These are phyloP conservation scores for Stomatorhinus ivindoensis DNA, from an alignment of 2,113 vertebrate species.

Conservation along the genomic window DNA sequence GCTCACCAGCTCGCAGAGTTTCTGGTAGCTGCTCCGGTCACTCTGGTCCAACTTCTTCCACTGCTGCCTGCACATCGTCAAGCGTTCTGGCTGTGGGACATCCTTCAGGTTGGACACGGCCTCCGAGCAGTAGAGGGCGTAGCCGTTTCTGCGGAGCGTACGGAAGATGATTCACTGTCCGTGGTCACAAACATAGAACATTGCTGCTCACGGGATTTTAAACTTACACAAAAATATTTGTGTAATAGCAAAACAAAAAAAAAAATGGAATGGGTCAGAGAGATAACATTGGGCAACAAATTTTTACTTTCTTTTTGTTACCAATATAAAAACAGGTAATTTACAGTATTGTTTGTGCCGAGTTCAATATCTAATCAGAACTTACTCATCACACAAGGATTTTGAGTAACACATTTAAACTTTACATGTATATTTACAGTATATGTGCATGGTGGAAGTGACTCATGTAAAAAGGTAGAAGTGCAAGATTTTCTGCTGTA, in stretches of 20 bases:
- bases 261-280: background rate
- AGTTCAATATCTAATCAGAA: too few species aligned
- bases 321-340: too few species aligned
- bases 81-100: constrained; percentile 88
- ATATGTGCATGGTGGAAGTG: too few species aligned
- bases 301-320: too few species aligned
- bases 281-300: too few species aligned
- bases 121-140: constrained; percentile 95
- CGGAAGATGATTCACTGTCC: background rate
- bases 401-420: too few species aligned
- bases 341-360: too few species aligned
- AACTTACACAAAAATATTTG: background rate
- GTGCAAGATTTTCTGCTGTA: too few species aligned
- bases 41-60: constrained; percentile 89
- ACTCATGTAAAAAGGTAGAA: too few species aligned
- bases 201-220: background rate
- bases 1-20: constrained; percentile 87
- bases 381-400: too few species aligned
- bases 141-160: constrained; percentile 73
- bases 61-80: constrained; percentile 94
- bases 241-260: background rate
- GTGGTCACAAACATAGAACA: background rate
- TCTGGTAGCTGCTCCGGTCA: constrained; percentile 91
- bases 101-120: constrained; percentile 98
- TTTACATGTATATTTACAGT: too few species aligned